Conservation (phyloP, 2,888 invertebrate genomes). For the Oscheius sp. region DNA sequence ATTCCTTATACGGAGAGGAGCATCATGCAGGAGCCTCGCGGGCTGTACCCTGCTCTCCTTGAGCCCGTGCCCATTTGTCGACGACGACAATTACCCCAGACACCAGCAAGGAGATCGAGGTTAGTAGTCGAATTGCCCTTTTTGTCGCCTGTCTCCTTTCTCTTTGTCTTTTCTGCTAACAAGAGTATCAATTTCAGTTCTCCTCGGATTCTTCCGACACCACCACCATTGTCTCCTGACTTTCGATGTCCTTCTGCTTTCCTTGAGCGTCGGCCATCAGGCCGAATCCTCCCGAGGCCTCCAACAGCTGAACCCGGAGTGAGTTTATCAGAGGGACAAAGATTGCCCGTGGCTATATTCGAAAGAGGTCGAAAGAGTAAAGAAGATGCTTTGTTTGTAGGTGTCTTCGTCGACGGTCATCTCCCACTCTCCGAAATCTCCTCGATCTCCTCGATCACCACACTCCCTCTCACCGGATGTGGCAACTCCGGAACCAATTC, state of each 20-base stretch:
- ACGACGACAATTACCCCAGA: slow-evolving; percentile 58
- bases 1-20: slow-evolving; percentile 35
- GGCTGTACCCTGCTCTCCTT: slow-evolving; percentile 48
- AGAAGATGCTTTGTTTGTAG: background rate
- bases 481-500: slow-evolving; percentile 35
- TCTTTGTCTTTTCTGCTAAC: background rate
- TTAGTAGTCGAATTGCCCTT: slow-evolving; percentile 13
- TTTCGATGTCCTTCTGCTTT: slow-evolving; percentile 51
- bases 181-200: slow-evolving; percentile 38
- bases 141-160: background rate
- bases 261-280: slow-evolving; percentile 54
- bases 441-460: slow-evolving; percentile 20
- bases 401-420: background rate
- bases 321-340: slow-evolving; percentile 13
- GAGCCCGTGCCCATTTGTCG: slow-evolving; percentile 55
- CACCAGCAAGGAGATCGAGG: slow-evolving; percentile 56
- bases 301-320: slow-evolving; percentile 42
- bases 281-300: slow-evolving; percentile 51
- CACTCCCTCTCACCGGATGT: slow-evolving; percentile 27
- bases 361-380: background rate
- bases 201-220: slow-evolving; percentile 64
- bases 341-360: background rate
- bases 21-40: slow-evolving; percentile 47
- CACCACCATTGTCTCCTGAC: slow-evolving; percentile 62
- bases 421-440: slow-evolving; percentile 15